These are phyloP conservation scores for Aphelenchoides fujianensis DNA, from an alignment of 1,140 invertebrate genomes.

Conservation along the genomic window DNA sequence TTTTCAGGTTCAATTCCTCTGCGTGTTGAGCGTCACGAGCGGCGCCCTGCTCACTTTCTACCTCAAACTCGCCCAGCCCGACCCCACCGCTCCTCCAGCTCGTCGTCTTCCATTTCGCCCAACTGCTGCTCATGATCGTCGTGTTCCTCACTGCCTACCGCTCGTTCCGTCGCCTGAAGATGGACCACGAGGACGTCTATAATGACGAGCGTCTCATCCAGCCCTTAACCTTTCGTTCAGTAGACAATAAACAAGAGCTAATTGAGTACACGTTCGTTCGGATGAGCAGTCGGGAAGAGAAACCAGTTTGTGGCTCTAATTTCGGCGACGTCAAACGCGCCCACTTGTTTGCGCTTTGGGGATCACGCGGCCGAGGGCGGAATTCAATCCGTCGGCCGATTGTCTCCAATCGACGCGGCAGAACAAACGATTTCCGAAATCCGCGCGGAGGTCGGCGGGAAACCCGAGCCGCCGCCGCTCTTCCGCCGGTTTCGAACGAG, in stretches of 20 bases:
- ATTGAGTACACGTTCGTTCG: too few species aligned
- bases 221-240: background rate
- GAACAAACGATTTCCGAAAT: background rate
- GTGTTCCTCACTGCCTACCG: slow-evolving; percentile 1
- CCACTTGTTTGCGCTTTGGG: background rate
- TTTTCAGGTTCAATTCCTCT: slow-evolving; percentile 13
- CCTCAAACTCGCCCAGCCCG: background rate
- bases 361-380: background rate
- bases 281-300: too few species aligned
- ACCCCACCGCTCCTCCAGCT: background rate
- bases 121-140: background rate
- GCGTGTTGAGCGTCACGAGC: background rate
- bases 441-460: too few species aligned
- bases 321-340: background rate
- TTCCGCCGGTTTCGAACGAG: background rate
- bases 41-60: background rate
- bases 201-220: background rate
- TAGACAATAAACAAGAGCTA: slow-evolving; percentile 8
- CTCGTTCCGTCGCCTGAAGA: background rate
- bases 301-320: background rate
- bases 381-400: background rate
- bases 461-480: too few species aligned
- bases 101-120: slow-evolving; percentile 2
- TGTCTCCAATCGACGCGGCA: background rate
- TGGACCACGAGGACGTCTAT: background rate